Conservation (phyloP, 1,140 invertebrate genomes). For the Aphaenogaster ashmeadi region DNA sequence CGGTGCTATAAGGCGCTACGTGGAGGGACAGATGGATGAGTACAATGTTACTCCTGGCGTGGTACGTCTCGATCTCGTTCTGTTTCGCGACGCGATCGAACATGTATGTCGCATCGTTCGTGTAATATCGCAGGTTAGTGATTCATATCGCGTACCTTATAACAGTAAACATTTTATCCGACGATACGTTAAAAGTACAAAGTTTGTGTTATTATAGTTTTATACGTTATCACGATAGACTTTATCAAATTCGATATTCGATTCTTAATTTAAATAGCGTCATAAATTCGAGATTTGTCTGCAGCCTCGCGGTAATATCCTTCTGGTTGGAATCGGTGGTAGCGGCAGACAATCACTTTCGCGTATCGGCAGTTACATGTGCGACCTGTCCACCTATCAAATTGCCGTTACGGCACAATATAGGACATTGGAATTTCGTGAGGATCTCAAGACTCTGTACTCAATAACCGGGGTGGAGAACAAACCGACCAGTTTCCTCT, state of each 20-base stretch:
- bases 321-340: slow-evolving; percentile 95
- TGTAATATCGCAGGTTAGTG: slow-evolving; percentile 91
- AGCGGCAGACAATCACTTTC: slow-evolving; percentile 94
- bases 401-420: slow-evolving; percentile 93
- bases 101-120: slow-evolving; percentile 93
- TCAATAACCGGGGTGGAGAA: slow-evolving; percentile 91
- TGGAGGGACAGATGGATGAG: slow-evolving; percentile 91
- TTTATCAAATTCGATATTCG: neutral
- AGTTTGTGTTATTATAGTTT: neutral
- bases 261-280: neutral
- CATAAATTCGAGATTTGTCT: neutral
- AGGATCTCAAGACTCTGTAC: slow-evolving; percentile 94
- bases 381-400: slow-evolving; percentile 92
- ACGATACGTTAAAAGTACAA: slow-evolving; percentile 8
- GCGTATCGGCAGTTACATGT: slow-evolving; percentile 92
- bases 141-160: neutral
- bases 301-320: slow-evolving; percentile 92
- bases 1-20: slow-evolving; percentile 88
- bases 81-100: slow-evolving; percentile 95
- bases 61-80: slow-evolving; percentile 92
- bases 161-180: slow-evolving; percentile 11
- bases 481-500: slow-evolving; percentile 93
- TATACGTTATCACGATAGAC: neutral
- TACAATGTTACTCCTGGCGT: slow-evolving; percentile 93
- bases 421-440: slow-evolving; percentile 92